phyloP scores from a whole-genome alignment of 2,113 vertebrate species.

The Bos javanicus region DNA sequence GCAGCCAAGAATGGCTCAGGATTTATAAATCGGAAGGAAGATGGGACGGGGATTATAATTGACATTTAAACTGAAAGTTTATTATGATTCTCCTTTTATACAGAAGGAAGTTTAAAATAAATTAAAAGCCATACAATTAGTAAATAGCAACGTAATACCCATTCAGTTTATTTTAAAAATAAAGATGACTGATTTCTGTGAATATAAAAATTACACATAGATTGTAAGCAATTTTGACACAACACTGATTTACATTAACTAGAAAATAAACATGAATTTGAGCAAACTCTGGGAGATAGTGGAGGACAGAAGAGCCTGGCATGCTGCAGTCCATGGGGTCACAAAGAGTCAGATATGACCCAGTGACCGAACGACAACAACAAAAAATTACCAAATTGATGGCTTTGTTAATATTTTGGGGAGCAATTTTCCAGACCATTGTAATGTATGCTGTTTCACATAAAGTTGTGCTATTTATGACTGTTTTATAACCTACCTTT shows the following conservation, averaged over 20 bases:
- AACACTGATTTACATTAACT: not conserved
- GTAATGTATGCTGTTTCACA: not conserved
- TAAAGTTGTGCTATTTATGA: not conserved
- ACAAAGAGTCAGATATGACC: not conserved
- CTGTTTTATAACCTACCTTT: not conserved
- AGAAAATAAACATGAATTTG: not conserved
- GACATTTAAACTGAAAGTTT: not conserved
- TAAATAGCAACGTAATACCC: not conserved
- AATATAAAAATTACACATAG: constrained; percentile 22
- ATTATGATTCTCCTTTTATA: not conserved
- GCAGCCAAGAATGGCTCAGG: not conserved
- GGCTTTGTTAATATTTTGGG: not conserved
- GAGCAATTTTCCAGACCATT: not conserved
- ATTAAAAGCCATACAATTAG: not conserved
- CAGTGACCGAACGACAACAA: not conserved
- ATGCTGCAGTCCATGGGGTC: not conserved
- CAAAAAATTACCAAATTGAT: not conserved
- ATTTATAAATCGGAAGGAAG: not conserved
- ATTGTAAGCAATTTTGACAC: not conserved
- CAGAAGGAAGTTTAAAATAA: not conserved
- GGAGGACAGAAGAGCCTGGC: not conserved
- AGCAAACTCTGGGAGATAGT: not conserved
- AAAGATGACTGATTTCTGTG: not conserved
- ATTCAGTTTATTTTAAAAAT: constrained; percentile 24
- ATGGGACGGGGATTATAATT: not conserved